Percentiles rank a stretch among this genome's conserved stretches.
phyloP scores from a whole-genome alignment of 2,888 invertebrate genomes.

The Therioaphis trifolii region DNA sequence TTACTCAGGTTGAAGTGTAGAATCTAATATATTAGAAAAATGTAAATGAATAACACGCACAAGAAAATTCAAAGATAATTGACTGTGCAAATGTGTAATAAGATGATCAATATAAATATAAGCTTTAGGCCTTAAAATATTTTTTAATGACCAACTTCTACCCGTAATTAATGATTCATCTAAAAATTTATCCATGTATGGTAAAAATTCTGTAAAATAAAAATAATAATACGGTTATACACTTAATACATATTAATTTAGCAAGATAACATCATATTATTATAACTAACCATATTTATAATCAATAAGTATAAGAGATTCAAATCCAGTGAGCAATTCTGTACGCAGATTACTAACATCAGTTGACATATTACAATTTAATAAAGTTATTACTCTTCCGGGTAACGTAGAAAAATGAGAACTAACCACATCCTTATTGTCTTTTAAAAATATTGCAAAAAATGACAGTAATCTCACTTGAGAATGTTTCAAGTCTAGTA shows the following conservation, averaged over 20 bases:
- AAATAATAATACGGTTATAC: neutral
- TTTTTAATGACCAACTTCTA: conserved; percentile 49
- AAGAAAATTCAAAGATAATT: conserved; percentile 49
- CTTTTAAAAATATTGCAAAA: conserved; percentile 40
- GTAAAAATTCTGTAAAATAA: conserved; percentile 53
- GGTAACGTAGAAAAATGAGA: conserved; percentile 23
- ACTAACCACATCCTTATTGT: conserved; percentile 3
- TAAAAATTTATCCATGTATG: conserved; percentile 50
- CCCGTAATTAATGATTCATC: conserved; percentile 52
- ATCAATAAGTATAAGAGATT: conserved; percentile 44
- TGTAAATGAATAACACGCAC: conserved; percentile 52
- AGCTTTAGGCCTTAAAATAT: conserved; percentile 43
- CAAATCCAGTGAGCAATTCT: conserved; percentile 51
- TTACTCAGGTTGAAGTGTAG: conserved; percentile 54
- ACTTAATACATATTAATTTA: neutral
- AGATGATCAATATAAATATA: conserved; percentile 58
- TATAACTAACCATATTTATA: conserved; percentile 39
- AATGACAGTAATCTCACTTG: conserved; percentile 51
- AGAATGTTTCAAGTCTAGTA: conserved; percentile 55
- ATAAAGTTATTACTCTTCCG: conserved; percentile 38
- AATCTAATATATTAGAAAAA: conserved; percentile 54
- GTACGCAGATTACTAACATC: conserved; percentile 45
- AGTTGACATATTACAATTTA: conserved; percentile 40
- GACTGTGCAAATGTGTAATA: conserved; percentile 43
- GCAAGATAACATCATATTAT: neutral